Conservation (phyloP, 2,113 vertebrate species). For the Orientallactaga bullata region DNA sequence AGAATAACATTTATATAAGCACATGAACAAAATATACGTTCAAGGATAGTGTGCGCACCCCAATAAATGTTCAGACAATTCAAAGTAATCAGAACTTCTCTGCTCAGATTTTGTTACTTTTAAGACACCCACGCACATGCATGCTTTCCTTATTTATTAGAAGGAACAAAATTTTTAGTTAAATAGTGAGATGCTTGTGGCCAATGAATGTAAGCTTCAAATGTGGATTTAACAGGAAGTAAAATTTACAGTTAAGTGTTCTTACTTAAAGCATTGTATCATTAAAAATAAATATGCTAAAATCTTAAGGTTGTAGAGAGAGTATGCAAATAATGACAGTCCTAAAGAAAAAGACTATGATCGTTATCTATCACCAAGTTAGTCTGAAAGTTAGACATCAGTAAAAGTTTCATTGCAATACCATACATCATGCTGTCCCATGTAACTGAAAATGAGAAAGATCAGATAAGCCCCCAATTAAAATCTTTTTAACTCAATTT, state of each 20-base stretch:
- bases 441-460: conserved; percentile 26
- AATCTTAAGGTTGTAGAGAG: not conserved
- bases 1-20: conserved; percentile 6
- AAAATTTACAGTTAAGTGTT: conserved; percentile 35
- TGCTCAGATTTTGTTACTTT: conserved; percentile 4
- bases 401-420: not conserved
- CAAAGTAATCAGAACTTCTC: conserved; percentile 20
- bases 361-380: not conserved
- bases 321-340: conserved; percentile 1
- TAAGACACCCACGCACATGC: not conserved
- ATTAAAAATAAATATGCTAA: not conserved
- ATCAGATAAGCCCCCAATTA: not conserved
- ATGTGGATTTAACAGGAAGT: not conserved
- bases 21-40: conserved; percentile 10
- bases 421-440: not conserved
- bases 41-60: not conserved
- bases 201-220: not conserved
- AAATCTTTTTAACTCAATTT: conserved; percentile 7
- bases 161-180: not conserved
- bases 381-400: not conserved
- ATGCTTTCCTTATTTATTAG: conserved; percentile 20
- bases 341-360: not conserved
- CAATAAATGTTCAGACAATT: not conserved
- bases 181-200: conserved; percentile 33
- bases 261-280: not conserved